A percentile compares a stretch with the other conserved stretches of the same genome.
Conservation (phyloP, 2,113 vertebrate genomes). For the Gopherus flavomarginatus region DNA sequence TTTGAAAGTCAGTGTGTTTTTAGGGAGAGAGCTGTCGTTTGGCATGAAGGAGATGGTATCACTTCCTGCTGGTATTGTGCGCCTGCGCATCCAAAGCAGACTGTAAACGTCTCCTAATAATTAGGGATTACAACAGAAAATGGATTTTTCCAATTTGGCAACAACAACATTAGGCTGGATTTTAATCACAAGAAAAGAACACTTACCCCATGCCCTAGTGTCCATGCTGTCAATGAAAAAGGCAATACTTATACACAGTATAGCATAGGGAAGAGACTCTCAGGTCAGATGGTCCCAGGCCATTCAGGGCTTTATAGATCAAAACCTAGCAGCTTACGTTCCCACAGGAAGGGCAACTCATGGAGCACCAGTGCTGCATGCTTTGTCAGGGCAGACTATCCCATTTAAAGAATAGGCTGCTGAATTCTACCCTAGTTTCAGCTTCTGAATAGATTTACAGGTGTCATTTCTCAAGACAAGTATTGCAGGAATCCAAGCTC, state of each 20-base stretch:
- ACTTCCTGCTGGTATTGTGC: not conserved
- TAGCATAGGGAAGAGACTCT: not conserved
- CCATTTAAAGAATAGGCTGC: not conserved
- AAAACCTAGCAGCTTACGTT: not conserved
- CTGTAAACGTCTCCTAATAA: not conserved
- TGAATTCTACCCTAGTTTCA: not conserved
- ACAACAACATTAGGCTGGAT: not conserved
- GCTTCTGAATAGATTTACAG: not conserved
- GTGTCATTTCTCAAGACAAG: not conserved
- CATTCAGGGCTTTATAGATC: rapidly evolving
- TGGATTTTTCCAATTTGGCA: not conserved
- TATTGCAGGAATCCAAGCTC: not conserved
- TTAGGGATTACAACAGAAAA: not conserved
- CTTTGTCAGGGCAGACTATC: rapidly evolving
- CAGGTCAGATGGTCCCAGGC: rapidly evolving
- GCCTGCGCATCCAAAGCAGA: not conserved
- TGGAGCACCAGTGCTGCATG: not conserved
- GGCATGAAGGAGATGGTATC: not conserved
- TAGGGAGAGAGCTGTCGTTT: not conserved
- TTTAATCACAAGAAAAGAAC: rapidly evolving
- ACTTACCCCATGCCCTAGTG: not conserved
- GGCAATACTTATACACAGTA: not conserved
- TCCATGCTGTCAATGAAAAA: not conserved
- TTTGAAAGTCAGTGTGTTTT: not conserved
- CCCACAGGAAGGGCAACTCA: not conserved